Base-by-base conservation (phyloP, 2,888 invertebrate species). In the Dasysyrphus albostriatus region DNA sequence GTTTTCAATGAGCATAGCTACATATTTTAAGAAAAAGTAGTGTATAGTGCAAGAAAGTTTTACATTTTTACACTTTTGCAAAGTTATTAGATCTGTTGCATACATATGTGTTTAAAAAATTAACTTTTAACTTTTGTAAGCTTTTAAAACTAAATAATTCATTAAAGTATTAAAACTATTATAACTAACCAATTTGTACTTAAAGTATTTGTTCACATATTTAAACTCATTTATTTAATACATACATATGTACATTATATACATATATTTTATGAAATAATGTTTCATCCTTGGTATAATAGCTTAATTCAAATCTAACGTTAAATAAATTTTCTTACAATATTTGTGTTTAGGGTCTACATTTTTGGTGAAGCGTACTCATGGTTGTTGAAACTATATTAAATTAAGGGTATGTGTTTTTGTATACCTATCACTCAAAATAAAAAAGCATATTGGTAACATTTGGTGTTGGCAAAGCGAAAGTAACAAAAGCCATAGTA, bases 131-230 rank as follows among this genome's bases (percentile, higher is more conserved):
- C 12, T 42, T 6, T 0, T 14, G 14, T n/a, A 42, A 14, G 42
- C 14, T 14, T 54, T 54, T 24, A 54, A 29, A 54, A 54, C 24
- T 29, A 14, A 54, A 54, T 24, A 54, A 7, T 6, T 54, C 7
- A 29, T 24, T 54, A 14, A 54, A 54, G 24, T 6, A 29, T 29
- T 34, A n/a, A 5, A 29, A 29, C 37, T 32, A 47, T 39, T 47
- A 72, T 58, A 76, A 59, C 14, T 69, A 63, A 69, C 74, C 78
- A 75, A 79, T 75, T 84, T 84, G 80, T 84, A 84, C 83, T 84
- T 65, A 84, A 80, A 84, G 16, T 79, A 75, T 79, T 70, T 69
- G 19, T 69, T 54, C 2, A 49, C 29, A 14, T 47, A 24, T 10
- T 12, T 5, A 4, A 49, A 49, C 5, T 4, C 2, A 51, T 29